Evolutionary conservation across 2,797 vertebrate genomes (phyloP), one percentile per base, ranked within the genome.

Genomic region (Falco novaeseelandiae): DNA sequence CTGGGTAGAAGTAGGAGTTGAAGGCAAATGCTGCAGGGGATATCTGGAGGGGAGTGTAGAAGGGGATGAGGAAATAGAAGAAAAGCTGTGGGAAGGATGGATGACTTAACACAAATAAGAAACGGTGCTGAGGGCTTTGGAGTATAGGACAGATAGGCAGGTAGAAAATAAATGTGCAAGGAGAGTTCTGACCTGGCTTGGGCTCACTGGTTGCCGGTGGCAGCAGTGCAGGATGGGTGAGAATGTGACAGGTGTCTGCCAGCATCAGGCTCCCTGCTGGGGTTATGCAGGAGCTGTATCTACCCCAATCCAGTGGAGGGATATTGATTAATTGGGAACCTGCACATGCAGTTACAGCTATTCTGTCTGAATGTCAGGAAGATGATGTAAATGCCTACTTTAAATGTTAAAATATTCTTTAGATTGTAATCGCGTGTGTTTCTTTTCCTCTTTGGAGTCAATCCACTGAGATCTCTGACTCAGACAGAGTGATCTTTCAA

Each of bases 361-460:
- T 89, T 97, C 57, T 72, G 89, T 95, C 94, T 95, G 96, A 98
- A 97, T 96, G 94, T 96, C 96, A 97, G 80, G 81, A 91, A 95
- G 89, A 85, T 36, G 30, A 90, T 80, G 77, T 91, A 94, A 97
- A 93, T 93, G 58, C 89, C 96, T 87, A n/a, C 71, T 96, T 95
- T 97, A 97, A 98, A 98, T 97, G 96, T 97, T 98, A 98, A 98
- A 95, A 90, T 98, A 98, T 97, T 97, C 97, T 97, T 87, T 96
- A 95, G 90, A 92, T 92, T 97, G 95, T 92, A 96, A 91, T 96
- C 88, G 80, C 29, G 69, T 58, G 72, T 77, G 81, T 93, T 96
- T 72, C 87, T 91, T 83, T 95, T 83, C 80, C 51, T 93, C 27
- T 83, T 94, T 92, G 67, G 94, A 94, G 94, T 85, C 93, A 96